Conservation (phyloP, 2,888 invertebrate species). For the Allygus modestus region DNA sequence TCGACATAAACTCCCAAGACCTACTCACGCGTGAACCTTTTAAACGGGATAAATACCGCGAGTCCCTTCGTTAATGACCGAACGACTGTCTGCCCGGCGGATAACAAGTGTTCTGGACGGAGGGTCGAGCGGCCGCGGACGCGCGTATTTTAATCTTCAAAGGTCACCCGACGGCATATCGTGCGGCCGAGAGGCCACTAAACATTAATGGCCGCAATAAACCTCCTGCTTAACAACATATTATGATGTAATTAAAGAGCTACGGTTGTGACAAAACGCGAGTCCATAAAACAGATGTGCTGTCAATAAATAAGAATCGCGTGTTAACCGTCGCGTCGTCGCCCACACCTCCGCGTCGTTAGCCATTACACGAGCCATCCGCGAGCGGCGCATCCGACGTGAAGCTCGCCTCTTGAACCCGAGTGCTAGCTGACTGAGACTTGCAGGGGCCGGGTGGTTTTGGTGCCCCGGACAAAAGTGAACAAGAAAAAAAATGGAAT, state of each 20-base stretch:
- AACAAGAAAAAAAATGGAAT: too few species aligned
- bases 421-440: too few species aligned
- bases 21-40: too few species aligned
- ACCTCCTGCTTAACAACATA: slow-evolving; percentile 48
- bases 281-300: slow-evolving; percentile 50
- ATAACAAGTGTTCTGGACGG: background rate
- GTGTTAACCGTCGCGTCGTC: slow-evolving; percentile 8
- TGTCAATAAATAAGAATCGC: slow-evolving; percentile 51
- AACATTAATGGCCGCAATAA: slow-evolving; percentile 58
- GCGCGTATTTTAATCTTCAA: slow-evolving; percentile 19
- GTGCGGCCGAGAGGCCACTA: slow-evolving; percentile 28
- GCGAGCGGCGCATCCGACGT: too few species aligned
- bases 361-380: too few species aligned
- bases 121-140: background rate
- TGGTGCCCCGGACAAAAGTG: too few species aligned
- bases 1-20: too few species aligned
- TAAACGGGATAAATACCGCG: too few species aligned
- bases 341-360: slow-evolving; percentile 26
- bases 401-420: too few species aligned
- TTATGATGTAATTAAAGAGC: slow-evolving; percentile 61
- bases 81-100: too few species aligned
- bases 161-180: slow-evolving; percentile 20
- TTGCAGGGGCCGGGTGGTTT: too few species aligned
- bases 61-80: too few species aligned
- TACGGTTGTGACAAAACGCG: slow-evolving; percentile 40